These are phyloP conservation scores for Petroica traversi DNA, from an alignment of 2,113 vertebrate genomes.

Conservation along the genomic window DNA sequence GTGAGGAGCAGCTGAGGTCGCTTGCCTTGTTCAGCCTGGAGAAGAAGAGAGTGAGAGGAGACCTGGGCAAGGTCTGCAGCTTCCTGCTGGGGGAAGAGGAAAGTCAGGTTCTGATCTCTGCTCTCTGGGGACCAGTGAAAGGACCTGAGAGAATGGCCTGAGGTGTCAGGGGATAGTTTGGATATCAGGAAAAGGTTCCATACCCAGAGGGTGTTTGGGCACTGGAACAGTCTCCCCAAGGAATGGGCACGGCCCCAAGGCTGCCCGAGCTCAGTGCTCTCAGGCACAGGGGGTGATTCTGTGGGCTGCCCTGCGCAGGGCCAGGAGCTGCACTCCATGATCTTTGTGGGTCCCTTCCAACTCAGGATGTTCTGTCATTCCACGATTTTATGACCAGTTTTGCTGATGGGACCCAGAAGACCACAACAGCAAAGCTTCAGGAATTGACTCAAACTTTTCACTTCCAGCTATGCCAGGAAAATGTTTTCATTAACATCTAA, in stretches of 20 bases:
- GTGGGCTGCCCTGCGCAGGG: background rate
- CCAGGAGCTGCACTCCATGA: background rate
- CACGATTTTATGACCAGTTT: background rate
- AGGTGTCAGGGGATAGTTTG: background rate
- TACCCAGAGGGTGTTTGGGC: background rate
- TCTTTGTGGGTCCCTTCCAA: background rate
- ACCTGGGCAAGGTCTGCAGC: background rate
- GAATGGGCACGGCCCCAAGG: fast-evolving
- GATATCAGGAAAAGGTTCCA: background rate
- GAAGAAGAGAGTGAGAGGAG: background rate
- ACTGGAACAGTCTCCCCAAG: background rate
- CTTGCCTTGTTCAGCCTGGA: background rate
- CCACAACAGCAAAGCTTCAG: background rate
- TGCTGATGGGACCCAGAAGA: background rate
- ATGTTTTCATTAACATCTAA: background rate
- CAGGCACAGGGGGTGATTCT: background rate
- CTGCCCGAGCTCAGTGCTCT: background rate
- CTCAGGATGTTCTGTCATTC: background rate
- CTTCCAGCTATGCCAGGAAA: background rate
- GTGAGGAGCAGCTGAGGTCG: background rate
- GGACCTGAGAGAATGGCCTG: background rate
- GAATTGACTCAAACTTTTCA: background rate
- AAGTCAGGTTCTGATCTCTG: background rate
- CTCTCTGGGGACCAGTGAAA: background rate
- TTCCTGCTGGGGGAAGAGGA: background rate